phyloP scores from a whole-genome alignment of 2,797 vertebrate genomes.

The Sebastolobus alascanus region DNA sequence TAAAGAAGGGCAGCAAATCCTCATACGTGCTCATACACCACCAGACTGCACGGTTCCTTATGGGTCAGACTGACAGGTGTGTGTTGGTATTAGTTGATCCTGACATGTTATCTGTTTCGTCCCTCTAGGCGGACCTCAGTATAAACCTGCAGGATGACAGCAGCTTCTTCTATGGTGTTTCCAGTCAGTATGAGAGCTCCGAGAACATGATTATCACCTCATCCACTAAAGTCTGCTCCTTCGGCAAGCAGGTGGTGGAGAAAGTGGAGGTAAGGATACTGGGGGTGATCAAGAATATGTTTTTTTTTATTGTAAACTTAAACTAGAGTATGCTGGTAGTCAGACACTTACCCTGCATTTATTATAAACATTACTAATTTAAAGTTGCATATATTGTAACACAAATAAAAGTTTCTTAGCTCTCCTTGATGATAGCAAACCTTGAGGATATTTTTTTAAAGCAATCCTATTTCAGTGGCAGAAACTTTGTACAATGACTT shows the following conservation, averaged over 20 bases:
- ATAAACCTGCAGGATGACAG: slow-evolving; percentile 94
- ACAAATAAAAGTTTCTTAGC: background rate
- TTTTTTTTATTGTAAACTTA: background rate
- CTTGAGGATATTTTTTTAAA: background rate
- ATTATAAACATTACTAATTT: background rate
- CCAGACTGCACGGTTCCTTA: background rate
- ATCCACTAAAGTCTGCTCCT: slow-evolving; percentile 98
- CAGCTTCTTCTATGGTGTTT: slow-evolving; percentile 95
- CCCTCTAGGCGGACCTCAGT: slow-evolving; percentile 92
- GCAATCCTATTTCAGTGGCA: background rate
- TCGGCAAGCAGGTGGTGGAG: slow-evolving; percentile 98
- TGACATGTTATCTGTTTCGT: slow-evolving; percentile 28
- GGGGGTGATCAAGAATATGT: background rate
- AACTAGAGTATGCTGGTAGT: background rate
- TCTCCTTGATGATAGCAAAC: background rate
- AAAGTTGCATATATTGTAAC: background rate
- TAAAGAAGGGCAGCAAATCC: slow-evolving; percentile 7
- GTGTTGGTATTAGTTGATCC: slow-evolving; percentile 7
- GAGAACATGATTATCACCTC: slow-evolving; percentile 98
- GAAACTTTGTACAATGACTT: too few relatives aligned
- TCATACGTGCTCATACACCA: background rate
- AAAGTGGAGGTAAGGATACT: slow-evolving; percentile 92
- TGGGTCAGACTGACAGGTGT: slow-evolving; percentile 12
- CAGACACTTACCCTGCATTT: background rate
- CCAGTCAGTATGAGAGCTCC: slow-evolving; percentile 95